These are phyloP conservation scores for Tipula lateralis DNA, from an alignment of 2,888 invertebrate genomes.

Conservation along the genomic window DNA sequence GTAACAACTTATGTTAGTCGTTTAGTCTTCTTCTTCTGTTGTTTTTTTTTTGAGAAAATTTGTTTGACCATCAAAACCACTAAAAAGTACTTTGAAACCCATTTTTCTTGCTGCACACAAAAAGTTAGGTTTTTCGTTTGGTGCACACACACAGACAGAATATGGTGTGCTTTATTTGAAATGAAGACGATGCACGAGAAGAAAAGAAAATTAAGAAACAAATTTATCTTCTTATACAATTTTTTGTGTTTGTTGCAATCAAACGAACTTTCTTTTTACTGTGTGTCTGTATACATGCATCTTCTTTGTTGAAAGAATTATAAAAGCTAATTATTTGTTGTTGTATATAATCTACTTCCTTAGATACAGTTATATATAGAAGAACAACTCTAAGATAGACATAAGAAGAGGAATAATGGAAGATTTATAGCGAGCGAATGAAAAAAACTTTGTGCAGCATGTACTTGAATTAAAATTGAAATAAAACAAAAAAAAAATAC, in stretches of 20 bases:
- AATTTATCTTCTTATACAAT: background rate
- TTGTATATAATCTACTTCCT: background rate
- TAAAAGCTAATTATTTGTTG: background rate
- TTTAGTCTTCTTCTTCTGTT: background rate
- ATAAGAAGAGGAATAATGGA: background rate
- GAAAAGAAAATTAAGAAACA: background rate
- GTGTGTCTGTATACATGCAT: background rate
- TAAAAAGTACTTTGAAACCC: constrained; percentile 11
- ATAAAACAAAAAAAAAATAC: background rate
- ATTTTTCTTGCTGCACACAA: background rate
- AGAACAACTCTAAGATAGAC: too few species aligned
- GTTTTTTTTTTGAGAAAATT: background rate
- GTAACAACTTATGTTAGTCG: background rate
- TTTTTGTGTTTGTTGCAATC: background rate
- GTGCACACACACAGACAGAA: background rate
- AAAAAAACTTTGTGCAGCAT: background rate
- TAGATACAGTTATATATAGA: too few species aligned
- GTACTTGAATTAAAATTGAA: background rate
- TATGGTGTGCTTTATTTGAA: background rate
- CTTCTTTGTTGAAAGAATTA: background rate
- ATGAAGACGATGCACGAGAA: background rate
- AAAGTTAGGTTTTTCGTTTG: background rate
- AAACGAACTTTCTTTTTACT: background rate
- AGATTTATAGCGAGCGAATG: background rate
- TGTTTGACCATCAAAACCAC: constrained; percentile 9